Evolutionary conservation across 2,113 vertebrate genomes (phyloP), one percentile per base, ranked within the genome.

Genomic region (Gymnarchus niloticus): DNA sequence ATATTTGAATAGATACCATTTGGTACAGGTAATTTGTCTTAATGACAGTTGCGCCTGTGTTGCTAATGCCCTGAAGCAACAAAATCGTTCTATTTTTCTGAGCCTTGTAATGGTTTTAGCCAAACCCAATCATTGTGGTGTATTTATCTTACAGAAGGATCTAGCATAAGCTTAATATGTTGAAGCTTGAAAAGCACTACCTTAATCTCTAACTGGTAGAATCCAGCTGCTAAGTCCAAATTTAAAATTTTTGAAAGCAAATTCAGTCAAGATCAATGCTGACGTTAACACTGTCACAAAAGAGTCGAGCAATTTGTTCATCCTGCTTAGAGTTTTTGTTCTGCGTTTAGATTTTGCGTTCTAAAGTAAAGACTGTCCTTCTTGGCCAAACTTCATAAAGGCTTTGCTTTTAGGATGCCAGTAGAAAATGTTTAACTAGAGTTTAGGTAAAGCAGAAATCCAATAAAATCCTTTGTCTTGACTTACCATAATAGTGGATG

Each of bases 21-120:
- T 51, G 23, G 54, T 56, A 59, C 76, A 84, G 83, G 85, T 87
- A 83, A 86, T 90, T 89, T 90, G 61, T 87, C 84, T 87, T 87
- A 84, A 88, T 88, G 81, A 88, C 88, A 89, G 87, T 85, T 21
- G 25, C 83, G 41, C 87, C 65, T 83, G 56, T 87, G n/a, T 84
- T 82, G 25, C 82, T 54, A 80, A 85, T 87, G 83, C 85, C 85
- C 88, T 77, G 69, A 87, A 86, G 88, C 86, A 86, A 84, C 84
- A 86, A 57, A 88, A 85, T 86, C 57, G 85, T 69, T 82, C 51
- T 56, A 51, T 82, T 82, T 82, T 56, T 83, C 37, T 57, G 82
- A 83, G 82, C 82, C 33, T 17, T 51, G 41, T 83, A 57, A 59
- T 44, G 82, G 56, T 59, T 83, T 59, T 44, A n/a, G 33, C 37